Percentiles rank a stretch among this genome's conserved stretches.
Evolutionary conservation across 2,888 invertebrate genomes (phyloP).

Genomic region (Trachelus iudaicus): DNA sequence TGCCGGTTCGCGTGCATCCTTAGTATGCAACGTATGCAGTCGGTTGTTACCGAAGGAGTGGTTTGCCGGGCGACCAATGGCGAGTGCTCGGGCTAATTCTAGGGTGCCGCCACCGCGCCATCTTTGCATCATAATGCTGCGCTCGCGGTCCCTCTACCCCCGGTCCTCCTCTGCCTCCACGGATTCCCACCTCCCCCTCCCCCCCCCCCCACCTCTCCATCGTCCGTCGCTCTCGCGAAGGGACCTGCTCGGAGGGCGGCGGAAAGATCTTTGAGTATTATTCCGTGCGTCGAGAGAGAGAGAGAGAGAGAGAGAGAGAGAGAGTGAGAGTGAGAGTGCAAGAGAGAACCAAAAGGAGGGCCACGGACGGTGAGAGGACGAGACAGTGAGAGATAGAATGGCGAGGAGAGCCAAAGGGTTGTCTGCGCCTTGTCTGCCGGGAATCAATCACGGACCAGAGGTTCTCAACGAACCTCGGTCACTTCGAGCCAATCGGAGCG

Average conservation of each 20-base stretch:
- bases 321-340: not conserved
- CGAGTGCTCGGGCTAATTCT: conserved; percentile 65
- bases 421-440: conserved; percentile 61
- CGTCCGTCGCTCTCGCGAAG: conserved; percentile 30
- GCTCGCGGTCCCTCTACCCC: conserved; percentile 49
- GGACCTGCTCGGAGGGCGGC: not conserved
- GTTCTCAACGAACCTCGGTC: conserved; percentile 36
- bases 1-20: conserved; percentile 61
- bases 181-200: not conserved
- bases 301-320: conserved; percentile 22
- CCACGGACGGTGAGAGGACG: not conserved
- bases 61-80: conserved; percentile 65
- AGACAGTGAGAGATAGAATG: conserved; percentile 1
- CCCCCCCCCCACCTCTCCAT: conserved; percentile 7
- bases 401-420: conserved; percentile 48
- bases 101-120: conserved; percentile 65
- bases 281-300: conserved; percentile 11
- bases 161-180: conserved; percentile 16
- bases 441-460: conserved; percentile 60
- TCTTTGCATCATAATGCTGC: conserved; percentile 65
- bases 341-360: not conserved
- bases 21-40: conserved; percentile 66
- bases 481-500: not conserved
- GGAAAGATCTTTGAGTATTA: not conserved
- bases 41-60: conserved; percentile 66